Evolutionary conservation across 2,888 invertebrate species (phyloP), one percentile per base, ranked within the genome.

Genomic region (Philonicus albiceps): DNA sequence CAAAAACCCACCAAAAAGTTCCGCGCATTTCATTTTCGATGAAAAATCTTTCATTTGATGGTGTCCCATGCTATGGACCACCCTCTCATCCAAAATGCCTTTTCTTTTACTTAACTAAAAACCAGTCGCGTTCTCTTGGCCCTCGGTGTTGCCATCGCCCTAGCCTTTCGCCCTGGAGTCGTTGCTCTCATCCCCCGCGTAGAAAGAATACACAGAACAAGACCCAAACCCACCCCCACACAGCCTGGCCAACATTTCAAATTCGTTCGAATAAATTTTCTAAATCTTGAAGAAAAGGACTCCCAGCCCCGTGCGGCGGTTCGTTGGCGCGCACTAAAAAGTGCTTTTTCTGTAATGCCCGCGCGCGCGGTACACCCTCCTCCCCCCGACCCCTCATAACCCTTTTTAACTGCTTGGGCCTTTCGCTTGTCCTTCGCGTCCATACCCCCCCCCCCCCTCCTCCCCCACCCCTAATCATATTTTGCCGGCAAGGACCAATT

Each of bases 11-110:
- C 22, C 22, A n/a, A 11, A 27, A 27, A 64, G 1, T 27, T 7
- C 27, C 64, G 64, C 64, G 64, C 78, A 43, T 78, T 78, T 78
- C 49, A 78, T 78, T 78, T 78, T 78, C 78, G 78, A 78, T 78
- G 78, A 78, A 78, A 78, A 78, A 78, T 78, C 78, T 78, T 78
- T 78, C 78, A 78, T 53, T 78, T 78, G 49, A 78, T 78, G 78
- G 49, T 78, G 78, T 78, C 49, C 78, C 53, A 22, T 76, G 11
- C 78, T 49, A 11, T 55, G 55, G 22, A 55, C 27, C 78, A 34
- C 37, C 37, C 31, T n/a, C 31, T 40, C 37, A 22, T 76, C 37
- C 5, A 4, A 53, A 53, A 53, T 19, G 22, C 31, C 30, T 4
- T n/a, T 72, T 72, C 19, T 27, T 6, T 16, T 74, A 31, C 30